These are phyloP conservation scores for Stomatorhinus walkeri DNA, from an alignment of 2,797 vertebrate genomes.

Conservation along the genomic window DNA sequence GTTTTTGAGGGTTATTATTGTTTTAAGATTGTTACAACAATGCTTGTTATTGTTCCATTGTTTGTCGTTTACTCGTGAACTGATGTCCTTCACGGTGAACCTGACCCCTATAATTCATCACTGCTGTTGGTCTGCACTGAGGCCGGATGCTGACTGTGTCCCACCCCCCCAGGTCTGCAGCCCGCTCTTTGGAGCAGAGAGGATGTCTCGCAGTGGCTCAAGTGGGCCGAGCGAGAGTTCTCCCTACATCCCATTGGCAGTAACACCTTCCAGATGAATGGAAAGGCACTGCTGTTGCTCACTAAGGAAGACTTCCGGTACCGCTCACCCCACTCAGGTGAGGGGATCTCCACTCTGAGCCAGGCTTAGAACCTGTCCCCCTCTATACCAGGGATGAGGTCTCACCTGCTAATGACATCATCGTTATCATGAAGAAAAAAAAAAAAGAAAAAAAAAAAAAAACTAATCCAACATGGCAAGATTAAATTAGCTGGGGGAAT, in stretches of 20 bases:
- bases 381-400: neutral
- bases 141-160: neutral
- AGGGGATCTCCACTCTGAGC: constrained; percentile 25
- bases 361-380: neutral
- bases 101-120: neutral
- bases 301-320: constrained; percentile 99
- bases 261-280: constrained; percentile 93
- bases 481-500: neutral
- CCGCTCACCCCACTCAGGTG: constrained; percentile 90
- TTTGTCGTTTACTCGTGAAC: neutral
- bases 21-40: neutral
- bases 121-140: neutral
- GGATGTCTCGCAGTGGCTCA: constrained; percentile 89
- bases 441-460: neutral
- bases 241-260: constrained; percentile 85
- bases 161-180: constrained; percentile 69
- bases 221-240: constrained; percentile 92
- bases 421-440: neutral
- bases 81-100: neutral
- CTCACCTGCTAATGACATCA: neutral
- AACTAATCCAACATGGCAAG: neutral
- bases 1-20: neutral
- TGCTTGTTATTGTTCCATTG: neutral
- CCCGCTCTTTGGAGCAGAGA: constrained; percentile 89
- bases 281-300: constrained; percentile 91